Percentiles rank a stretch among this genome's conserved stretches.
Evolutionary conservation across 2,113 vertebrate genomes (phyloP).

Genomic region (Leptobrachium ailaonicum): DNA sequence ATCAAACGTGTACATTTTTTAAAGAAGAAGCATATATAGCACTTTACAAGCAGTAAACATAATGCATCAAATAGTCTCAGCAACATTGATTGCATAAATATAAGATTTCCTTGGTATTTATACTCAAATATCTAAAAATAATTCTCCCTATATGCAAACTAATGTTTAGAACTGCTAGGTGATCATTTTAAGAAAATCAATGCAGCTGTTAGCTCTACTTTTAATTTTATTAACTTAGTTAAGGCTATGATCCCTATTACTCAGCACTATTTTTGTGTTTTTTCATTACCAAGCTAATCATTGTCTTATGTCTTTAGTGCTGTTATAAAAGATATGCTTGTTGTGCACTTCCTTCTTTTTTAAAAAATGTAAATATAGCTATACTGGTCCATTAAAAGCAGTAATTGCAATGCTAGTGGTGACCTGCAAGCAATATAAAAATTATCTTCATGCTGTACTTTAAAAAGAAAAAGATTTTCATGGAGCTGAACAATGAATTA

Average conservation of each 20-base stretch:
- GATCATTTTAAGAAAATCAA: constrained; percentile 26
- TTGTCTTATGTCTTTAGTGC: neutral
- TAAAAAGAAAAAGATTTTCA: too few relatives aligned
- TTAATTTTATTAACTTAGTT: constrained; percentile 6
- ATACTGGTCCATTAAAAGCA: too few relatives aligned
- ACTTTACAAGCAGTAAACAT: neutral
- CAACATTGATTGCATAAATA: constrained; percentile 1
- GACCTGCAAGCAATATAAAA: too few relatives aligned
- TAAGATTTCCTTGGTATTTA: neutral
- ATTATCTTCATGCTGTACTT: too few relatives aligned
- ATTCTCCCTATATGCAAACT: constrained; percentile 5
- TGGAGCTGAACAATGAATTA: too few relatives aligned
- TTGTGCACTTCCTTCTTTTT: too few relatives aligned
- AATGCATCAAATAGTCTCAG: neutral
- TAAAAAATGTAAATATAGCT: too few relatives aligned
- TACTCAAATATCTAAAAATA: constrained; percentile 2
- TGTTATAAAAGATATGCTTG: neutral
- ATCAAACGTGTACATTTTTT: neutral
- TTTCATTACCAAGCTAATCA: constrained; percentile 34
- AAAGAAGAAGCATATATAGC: neutral
- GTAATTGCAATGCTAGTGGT: too few relatives aligned
- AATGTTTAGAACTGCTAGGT: constrained; percentile 11
- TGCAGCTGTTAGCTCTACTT: neutral
- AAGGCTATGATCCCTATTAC: constrained; percentile 15
- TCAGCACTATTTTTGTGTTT: constrained; percentile 33